Evolutionary conservation across 2,113 vertebrate genomes (phyloP).

Genomic region (Ptilorrhoa leucosticta): DNA sequence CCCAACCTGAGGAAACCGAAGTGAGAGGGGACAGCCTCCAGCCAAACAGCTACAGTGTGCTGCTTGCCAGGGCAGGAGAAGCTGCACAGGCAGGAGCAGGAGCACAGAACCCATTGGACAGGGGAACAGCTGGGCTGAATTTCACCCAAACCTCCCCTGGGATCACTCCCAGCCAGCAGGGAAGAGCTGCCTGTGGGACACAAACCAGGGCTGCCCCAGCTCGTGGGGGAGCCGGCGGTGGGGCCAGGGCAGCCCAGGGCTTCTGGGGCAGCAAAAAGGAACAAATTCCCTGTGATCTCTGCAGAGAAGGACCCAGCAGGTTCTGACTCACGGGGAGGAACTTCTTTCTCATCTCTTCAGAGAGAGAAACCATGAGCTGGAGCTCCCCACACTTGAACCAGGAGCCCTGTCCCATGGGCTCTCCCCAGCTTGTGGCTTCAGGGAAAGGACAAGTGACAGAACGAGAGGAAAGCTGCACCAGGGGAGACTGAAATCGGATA

Average conservation of each 20-base stretch:
- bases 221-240: fast-evolving
- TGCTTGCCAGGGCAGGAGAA: background rate
- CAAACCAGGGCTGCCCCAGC: background rate
- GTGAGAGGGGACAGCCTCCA: fast-evolving
- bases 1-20: fast-evolving
- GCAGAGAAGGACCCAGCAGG: background rate
- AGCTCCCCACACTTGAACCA: background rate
- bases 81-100: background rate
- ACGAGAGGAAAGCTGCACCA: background rate
- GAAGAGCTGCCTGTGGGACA: background rate
- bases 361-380: background rate
- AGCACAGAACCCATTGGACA: fast-evolving
- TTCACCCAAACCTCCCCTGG: background rate
- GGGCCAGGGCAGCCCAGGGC: background rate
- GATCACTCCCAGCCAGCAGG: background rate
- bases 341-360: background rate
- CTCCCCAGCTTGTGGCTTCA: background rate
- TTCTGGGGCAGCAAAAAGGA: background rate
- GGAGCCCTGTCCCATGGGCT: fast-evolving
- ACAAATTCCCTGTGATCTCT: background rate
- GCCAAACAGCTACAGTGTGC: background rate
- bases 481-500: background rate
- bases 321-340: background rate
- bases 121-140: fast-evolving
- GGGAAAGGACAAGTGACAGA: background rate